phyloP scores from a whole-genome alignment of 2,113 vertebrate genomes.

The Diadophis punctatus region DNA sequence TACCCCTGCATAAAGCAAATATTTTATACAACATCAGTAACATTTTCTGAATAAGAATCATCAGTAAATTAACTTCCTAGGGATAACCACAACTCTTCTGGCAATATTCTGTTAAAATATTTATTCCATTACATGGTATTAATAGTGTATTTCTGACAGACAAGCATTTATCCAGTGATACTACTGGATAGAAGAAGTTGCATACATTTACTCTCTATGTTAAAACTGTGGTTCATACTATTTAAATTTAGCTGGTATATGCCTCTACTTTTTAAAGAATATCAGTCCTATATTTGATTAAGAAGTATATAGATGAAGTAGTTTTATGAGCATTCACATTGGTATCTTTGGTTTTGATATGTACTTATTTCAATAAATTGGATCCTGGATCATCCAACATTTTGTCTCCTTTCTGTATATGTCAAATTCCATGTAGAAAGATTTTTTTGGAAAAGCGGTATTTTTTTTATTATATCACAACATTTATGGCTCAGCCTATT shows the following conservation, averaged over 20 bases:
- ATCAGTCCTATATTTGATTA: neutral
- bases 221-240: neutral
- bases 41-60: neutral
- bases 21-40: neutral
- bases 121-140: neutral
- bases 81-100: neutral
- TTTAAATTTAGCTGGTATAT: neutral
- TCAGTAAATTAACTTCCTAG: neutral
- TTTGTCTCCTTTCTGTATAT: neutral
- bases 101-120: neutral
- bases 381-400: neutral
- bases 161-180: neutral
- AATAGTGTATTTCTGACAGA: neutral
- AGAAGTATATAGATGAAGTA: neutral
- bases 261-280: neutral
- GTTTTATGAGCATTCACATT: neutral
- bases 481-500: neutral
- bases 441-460: neutral
- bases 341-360: neutral
- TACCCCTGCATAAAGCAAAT: neutral
- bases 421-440: neutral
- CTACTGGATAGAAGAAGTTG: neutral
- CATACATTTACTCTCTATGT: neutral
- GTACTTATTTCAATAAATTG: neutral
- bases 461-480: neutral